These are phyloP conservation scores for Lates calcarifer DNA, from an alignment of 2,113 vertebrate species.

Conservation along the genomic window DNA sequence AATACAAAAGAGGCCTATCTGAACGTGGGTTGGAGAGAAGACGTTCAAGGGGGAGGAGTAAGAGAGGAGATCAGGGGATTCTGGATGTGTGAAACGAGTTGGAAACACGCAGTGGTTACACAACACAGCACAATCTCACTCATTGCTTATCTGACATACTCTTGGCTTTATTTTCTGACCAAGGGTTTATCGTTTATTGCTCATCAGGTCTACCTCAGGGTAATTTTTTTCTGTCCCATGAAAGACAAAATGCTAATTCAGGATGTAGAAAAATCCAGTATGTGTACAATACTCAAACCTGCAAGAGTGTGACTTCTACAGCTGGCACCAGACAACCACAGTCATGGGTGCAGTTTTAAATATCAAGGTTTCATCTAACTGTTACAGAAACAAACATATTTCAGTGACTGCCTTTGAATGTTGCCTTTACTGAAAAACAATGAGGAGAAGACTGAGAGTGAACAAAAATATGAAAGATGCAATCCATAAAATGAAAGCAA, in stretches of 20 bases:
- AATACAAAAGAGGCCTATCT: conserved; percentile 42
- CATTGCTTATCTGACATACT: conserved; percentile 1
- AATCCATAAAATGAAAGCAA: too few relatives aligned
- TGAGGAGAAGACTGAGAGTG: too few relatives aligned
- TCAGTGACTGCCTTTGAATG: not conserved
- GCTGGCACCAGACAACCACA: too few relatives aligned
- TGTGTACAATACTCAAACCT: not conserved
- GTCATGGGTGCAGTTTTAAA: not conserved
- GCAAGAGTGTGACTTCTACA: not conserved
- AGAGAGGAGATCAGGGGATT: conserved; percentile 33
- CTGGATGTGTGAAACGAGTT: conserved; percentile 34
- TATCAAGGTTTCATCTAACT: not conserved
- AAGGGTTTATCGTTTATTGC: not conserved
- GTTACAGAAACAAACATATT: not conserved
- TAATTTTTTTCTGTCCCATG: not conserved
- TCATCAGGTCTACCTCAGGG: not conserved
- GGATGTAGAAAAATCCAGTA: not conserved
- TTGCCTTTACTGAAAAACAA: too few relatives aligned
- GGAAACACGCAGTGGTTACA: conserved; percentile 19
- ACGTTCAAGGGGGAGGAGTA: conserved; percentile 26
- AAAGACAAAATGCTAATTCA: not conserved
- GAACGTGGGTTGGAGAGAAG: conserved; percentile 1
- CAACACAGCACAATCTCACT: conserved; percentile 34
- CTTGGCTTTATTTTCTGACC: not conserved
- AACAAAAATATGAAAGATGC: too few relatives aligned